A percentile compares a stretch with the other conserved stretches of the same genome.
Evolutionary conservation across 2,888 invertebrate genomes (phyloP).

Genomic region (Ectemnius continuus): DNA sequence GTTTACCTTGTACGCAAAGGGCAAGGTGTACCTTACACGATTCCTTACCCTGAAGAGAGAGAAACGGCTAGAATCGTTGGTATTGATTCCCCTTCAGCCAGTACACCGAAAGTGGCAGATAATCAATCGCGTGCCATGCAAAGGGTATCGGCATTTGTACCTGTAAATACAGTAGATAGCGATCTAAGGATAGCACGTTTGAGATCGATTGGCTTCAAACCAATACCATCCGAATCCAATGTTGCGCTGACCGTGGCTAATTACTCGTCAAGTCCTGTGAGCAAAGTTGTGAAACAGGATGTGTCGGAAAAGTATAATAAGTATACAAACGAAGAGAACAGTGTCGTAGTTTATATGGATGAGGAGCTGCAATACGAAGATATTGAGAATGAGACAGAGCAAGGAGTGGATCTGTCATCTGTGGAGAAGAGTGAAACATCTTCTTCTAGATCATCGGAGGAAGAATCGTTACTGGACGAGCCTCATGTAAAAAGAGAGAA

Average conservation of each 20-base stretch:
- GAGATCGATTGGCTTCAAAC: conserved; percentile 73
- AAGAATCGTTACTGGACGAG: background rate
- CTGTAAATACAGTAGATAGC: conserved; percentile 68
- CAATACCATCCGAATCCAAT: conserved; percentile 59
- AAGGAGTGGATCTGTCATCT: background rate
- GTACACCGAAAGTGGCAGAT: no score
- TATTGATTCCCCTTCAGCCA: background rate
- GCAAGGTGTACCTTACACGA: background rate
- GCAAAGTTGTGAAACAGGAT: conserved; percentile 55
- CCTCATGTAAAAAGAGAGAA: no score
- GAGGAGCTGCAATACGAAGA: conserved; percentile 73
- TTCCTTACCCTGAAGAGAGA: background rate
- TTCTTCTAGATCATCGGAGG: background rate
- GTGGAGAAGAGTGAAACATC: conserved; percentile 9
- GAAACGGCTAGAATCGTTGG: background rate
- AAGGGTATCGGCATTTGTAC: conserved; percentile 70
- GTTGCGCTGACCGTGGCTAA: background rate
- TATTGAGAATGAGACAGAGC: conserved; percentile 68
- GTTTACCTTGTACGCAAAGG: background rate
- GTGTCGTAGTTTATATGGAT: conserved; percentile 73
- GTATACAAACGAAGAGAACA: conserved; percentile 72
- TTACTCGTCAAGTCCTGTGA: conserved; percentile 10
- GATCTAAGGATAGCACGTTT: conserved; percentile 68
- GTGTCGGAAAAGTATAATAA: conserved; percentile 72
- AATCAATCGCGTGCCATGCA: conserved; percentile 5